Evolutionary conservation across 1,140 invertebrate species (phyloP), one percentile per base, ranked within the genome.

Genomic region (Whitmania pigra): DNA sequence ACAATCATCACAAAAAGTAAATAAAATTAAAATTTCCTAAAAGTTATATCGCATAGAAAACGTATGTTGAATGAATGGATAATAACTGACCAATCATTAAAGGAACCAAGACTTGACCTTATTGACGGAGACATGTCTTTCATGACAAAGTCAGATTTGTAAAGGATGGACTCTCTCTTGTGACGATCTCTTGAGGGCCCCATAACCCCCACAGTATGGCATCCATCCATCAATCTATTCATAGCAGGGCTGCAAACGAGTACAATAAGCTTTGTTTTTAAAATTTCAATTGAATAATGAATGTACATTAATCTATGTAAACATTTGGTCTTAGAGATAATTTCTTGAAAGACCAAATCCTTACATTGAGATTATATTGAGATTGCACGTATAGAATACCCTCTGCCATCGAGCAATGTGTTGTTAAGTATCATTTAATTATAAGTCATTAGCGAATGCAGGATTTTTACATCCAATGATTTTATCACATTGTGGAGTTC

Each of bases 221-320:
- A 63, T 22, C 57, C 57, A 63, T 63, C 57, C 57, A 63, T 25
- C 57, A 63, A 63, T 22, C 57, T 22, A 63, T 31, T 63, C 57
- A 63, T 63, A 13, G 57, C 29, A 31, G 57, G 57, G 29, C 57
- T 63, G 57, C 22, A 63, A 25, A 4, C 22, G 29, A 15, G 4
- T 22, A 31, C 57, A 63, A 63, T 17, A 17, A 7, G 4, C 18
- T 22, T 63, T 3, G 13, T 49, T 49, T 7, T 49, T 49, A 7
- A 49, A 17, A 49, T 15, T 49, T 49, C 43, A 49, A 49, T 11
- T 49, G 43, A 43, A 13, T 43, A 6, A 43, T 43, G 5, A 43
- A 6, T 43, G 13, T 43, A 43, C 9, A 49, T 49, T 49, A 49
- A 17, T 49, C 43, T 11, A 49, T 4, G 57, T 63, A 20, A 25